Percentiles rank a stretch among this genome's conserved stretches.
phyloP scores from a whole-genome alignment of 2,888 invertebrate species.

The Stratiomys singularior region DNA sequence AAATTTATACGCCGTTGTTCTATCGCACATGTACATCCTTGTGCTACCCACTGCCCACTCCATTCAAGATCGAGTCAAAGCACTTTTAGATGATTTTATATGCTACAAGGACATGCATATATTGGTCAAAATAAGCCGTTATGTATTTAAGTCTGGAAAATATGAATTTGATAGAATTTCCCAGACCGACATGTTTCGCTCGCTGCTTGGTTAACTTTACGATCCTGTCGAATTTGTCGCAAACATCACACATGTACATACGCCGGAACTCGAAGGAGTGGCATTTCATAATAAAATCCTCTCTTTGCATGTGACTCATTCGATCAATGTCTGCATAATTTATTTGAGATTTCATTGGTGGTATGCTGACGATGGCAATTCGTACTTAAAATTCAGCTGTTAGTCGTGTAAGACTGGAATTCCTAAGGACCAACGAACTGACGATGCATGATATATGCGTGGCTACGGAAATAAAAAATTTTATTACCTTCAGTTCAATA shows the following conservation, averaged over 20 bases:
- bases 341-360: constrained; percentile 5
- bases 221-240: not conserved
- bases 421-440: no score
- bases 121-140: not conserved
- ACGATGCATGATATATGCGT: no score
- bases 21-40: not conserved
- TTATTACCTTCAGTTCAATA: no score
- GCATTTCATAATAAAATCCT: not conserved
- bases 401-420: no score
- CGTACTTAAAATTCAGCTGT: no score
- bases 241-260: not conserved
- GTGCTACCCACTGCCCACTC: not conserved
- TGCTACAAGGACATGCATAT: not conserved
- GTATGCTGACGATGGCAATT: no score
- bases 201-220: not conserved
- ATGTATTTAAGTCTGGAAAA: not conserved
- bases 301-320: not conserved
- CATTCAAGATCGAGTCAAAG: no score
- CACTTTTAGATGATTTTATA: not conserved
- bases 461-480: no score
- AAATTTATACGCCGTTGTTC: not conserved
- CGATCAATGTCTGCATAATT: constrained; percentile 20
- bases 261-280: not conserved
- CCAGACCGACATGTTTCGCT: not conserved
- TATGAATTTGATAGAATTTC: not conserved